Evolutionary conservation across 2,797 vertebrate species (phyloP), one percentile per base, ranked within the genome.

Genomic region (Cuniculus paca): DNA sequence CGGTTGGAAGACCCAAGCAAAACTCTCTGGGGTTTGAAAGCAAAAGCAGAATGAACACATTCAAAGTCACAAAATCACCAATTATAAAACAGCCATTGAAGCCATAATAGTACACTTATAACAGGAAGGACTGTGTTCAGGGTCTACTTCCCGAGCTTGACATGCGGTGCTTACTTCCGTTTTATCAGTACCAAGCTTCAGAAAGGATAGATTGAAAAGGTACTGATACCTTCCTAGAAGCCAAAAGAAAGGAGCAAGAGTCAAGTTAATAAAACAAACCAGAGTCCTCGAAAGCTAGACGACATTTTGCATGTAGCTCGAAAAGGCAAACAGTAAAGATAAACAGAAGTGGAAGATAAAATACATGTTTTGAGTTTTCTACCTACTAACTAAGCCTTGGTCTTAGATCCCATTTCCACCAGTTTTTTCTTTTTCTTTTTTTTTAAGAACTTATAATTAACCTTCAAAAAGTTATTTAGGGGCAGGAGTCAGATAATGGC

Each of bases 1-100:
- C 98, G 39, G 95, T 98, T 22, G 98, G 98, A 99, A 99, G 99
- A 98, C 99, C 96, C 99, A 99, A 98, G 98, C 98, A 95, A 99
- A 99, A 97, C 98, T 99, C 88, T 99, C 99, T 4, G 98, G 98
- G 82, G 81, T 90, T 36, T 96, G 98, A 54, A 97, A 98, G 96
- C 98, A 99, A 98, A 99, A 96, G 97, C 95, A 97, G 99, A 99
- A 98, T 96, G 98, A 86, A 98, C 98, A 98, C 56, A 79, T 13
- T 65, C 48, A 74, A 77, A 90, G 74, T 86, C 19, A 79, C 61
- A 92, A 50, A 36, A n/a, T 31, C 6, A 90, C 85, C 52, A 52
- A 12, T 89, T 84, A 54, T 82, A 82, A 86, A 92, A 84, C 80
- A 77, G 78, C 56, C 61, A 65, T 20, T n/a, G 77, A 94, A 94